Percentiles rank a stretch among this genome's conserved stretches.
phyloP scores from a whole-genome alignment of 2,113 vertebrate species.

The Ammodytes marinus region DNA sequence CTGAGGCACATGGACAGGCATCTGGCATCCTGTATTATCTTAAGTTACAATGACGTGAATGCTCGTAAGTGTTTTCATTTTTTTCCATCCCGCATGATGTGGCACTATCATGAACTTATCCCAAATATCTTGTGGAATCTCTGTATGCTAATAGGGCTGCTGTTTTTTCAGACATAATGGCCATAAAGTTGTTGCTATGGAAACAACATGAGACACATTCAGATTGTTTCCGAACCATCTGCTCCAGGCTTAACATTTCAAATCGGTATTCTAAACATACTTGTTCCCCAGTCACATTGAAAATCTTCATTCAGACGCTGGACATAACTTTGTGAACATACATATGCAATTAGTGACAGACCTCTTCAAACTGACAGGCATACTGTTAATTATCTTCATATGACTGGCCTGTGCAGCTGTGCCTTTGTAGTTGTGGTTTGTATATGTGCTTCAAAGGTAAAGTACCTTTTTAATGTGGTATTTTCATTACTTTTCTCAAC shows the following conservation, averaged over 20 bases:
- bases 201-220: background rate
- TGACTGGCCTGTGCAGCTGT: conserved; percentile 28
- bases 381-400: conserved; percentile 33
- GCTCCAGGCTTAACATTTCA: background rate
- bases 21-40: background rate
- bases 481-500: conserved; percentile 2
- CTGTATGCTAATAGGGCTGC: background rate
- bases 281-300: background rate
- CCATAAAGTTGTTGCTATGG: background rate
- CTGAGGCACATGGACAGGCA: background rate
- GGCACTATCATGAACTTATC: background rate
- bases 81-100: background rate
- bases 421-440: conserved; percentile 34
- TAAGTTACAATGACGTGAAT: background rate
- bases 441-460: conserved; percentile 36
- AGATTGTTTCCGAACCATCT: conserved; percentile 20
- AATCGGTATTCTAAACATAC: background rate
- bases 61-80: background rate
- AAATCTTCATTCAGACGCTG: conserved; percentile 16
- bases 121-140: background rate
- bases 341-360: conserved; percentile 38
- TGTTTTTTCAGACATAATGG: background rate
- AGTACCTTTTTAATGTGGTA: conserved; percentile 35
- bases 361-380: conserved; percentile 31
- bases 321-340: conserved; percentile 22